Conservation (phyloP, 2,888 invertebrate genomes). For the Leucoptera coffeella region DNA sequence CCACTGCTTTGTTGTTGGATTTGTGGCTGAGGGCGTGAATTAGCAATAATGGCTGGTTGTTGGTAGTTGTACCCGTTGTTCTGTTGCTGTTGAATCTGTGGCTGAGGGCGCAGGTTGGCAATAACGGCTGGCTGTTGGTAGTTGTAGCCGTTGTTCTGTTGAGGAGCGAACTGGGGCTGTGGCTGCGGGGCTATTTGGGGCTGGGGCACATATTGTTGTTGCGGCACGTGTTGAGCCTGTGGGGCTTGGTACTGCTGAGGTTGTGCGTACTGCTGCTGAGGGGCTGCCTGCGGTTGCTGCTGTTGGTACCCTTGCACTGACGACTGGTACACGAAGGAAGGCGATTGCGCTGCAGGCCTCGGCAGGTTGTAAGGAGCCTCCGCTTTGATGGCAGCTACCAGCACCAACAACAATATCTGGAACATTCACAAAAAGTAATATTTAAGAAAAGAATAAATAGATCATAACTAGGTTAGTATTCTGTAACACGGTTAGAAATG, state of each 20-base stretch:
- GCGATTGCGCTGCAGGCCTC: constrained; percentile 20
- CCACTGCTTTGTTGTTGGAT: constrained; percentile 4
- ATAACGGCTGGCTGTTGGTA: constrained; percentile 1
- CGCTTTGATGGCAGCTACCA: constrained; percentile 22
- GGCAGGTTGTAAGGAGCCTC: constrained; percentile 32
- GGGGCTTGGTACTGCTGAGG: constrained; percentile 7
- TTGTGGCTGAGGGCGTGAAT: constrained; percentile 6
- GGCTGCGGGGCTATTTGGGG: constrained; percentile 5
- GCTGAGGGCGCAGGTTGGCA: constrained; percentile 1
- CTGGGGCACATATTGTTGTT: constrained; percentile 6
- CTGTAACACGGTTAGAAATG: too few species aligned
- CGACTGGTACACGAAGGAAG: constrained; percentile 18
- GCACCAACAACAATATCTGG: constrained; percentile 26
- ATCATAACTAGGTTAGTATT: too few species aligned
- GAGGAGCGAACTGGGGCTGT: constrained; percentile 3
- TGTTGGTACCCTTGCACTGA: constrained; percentile 12
- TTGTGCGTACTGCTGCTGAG: constrained; percentile 5
- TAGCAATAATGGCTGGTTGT: constrained; percentile 4
- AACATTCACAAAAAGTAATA: too few species aligned
- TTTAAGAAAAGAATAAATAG: too few species aligned
- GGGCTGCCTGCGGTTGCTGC: constrained; percentile 8
- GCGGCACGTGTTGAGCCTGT: constrained; percentile 5
- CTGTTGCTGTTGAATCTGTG: constrained; percentile 3
- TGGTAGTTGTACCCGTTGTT: constrained; percentile 6
- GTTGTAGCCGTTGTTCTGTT: background rate